These are phyloP conservation scores for Bombus haemorrhoidalis DNA, from an alignment of 1,140 invertebrate species.

Conservation along the genomic window DNA sequence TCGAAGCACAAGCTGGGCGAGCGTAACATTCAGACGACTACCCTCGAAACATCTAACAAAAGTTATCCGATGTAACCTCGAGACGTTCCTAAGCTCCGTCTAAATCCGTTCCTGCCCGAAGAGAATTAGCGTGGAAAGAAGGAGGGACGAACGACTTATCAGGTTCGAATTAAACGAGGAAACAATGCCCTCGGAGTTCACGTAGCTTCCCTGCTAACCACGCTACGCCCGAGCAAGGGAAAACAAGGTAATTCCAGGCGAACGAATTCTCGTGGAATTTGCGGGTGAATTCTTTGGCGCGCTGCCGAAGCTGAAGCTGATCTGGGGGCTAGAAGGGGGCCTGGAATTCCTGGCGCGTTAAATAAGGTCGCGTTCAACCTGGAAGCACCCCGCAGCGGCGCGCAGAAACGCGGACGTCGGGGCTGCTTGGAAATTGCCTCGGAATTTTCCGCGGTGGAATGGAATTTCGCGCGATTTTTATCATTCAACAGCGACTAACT, in stretches of 20 bases:
- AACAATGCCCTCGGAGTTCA: not conserved
- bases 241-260: conserved; percentile 32
- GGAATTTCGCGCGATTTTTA: conserved; percentile 43
- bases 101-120: not conserved
- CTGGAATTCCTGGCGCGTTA: conserved; percentile 59
- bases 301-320: conserved; percentile 20
- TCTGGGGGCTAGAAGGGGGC: conserved; percentile 8
- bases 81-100: no score
- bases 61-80: no score
- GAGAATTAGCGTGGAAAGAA: not conserved
- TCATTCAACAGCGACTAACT: not conserved
- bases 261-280: conserved; percentile 58
- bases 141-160: not conserved
- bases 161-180: not conserved
- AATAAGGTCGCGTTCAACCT: conserved; percentile 57
- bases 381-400: conserved; percentile 37
- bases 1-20: no score
- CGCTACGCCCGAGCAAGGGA: not conserved
- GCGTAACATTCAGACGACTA: no score
- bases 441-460: conserved; percentile 41
- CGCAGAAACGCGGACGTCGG: conserved; percentile 27
- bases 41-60: no score
- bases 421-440: conserved; percentile 25
- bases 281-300: conserved; percentile 51
- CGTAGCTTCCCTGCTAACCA: not conserved